phyloP scores from a whole-genome alignment of 2,113 vertebrate genomes.

The Nothoprocta perdicaria region DNA sequence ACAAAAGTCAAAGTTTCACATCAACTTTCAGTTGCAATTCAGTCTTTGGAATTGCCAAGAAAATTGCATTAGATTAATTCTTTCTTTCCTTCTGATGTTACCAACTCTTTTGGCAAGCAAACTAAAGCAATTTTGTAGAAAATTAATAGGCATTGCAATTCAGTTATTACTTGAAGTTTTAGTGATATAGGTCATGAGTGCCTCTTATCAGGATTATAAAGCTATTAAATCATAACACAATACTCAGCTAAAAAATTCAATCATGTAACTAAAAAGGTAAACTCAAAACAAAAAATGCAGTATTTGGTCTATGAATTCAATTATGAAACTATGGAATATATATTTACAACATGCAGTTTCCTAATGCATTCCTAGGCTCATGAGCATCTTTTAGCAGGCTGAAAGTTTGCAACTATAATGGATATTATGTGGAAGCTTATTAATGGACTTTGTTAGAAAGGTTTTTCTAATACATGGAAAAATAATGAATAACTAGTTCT shows the following conservation, averaged over 20 bases:
- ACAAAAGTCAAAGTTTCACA: slow-evolving; percentile 2
- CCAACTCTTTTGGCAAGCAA: slow-evolving; percentile 16
- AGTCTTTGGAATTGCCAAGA: slow-evolving; percentile 21
- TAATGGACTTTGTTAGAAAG: background rate
- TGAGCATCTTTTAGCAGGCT: background rate
- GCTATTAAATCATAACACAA: slow-evolving; percentile 13
- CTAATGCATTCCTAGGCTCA: background rate
- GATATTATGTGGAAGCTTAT: background rate
- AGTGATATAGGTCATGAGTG: slow-evolving; percentile 16
- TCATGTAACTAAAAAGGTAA: background rate
- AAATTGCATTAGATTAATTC: slow-evolving; percentile 40
- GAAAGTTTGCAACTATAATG: background rate
- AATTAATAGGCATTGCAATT: slow-evolving; percentile 15
- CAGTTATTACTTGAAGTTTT: slow-evolving; percentile 34
- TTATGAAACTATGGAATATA: background rate
- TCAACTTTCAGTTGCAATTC: slow-evolving; percentile 15
- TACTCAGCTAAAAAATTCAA: slow-evolving; percentile 20
- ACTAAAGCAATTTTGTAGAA: slow-evolving; percentile 11
- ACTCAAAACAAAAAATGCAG: background rate
- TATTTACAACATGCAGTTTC: background rate
- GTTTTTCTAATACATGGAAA: background rate
- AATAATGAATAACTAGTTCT: background rate
- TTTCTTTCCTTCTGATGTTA: slow-evolving; percentile 15
- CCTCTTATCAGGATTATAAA: background rate
- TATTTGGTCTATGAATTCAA: background rate